Evolutionary conservation across 1,140 invertebrate species (phyloP), one percentile per base, ranked within the genome.

Genomic region (Nylanderia fulva): DNA sequence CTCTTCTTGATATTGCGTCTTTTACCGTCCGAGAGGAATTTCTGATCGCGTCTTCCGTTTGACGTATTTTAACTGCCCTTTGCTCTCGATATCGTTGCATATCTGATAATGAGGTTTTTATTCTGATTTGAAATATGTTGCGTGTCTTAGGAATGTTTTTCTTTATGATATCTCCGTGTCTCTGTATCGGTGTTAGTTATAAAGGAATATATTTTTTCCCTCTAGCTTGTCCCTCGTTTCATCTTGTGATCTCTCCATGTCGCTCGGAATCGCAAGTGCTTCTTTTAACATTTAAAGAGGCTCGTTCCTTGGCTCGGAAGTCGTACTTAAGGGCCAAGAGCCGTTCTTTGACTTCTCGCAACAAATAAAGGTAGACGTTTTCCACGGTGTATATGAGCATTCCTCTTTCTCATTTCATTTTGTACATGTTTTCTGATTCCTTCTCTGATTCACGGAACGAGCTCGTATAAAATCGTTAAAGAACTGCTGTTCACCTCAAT

Each of bases 71-170:
- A 48, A 74, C 1, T 15, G 33, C 0, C 13, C n/a, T 39, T 33
- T 56, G 2, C n/a, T 21, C 21, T 42, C 29, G 15, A 75, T 42
- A n/a, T n/a, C n/a, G n/a, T n/a, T 24, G 29, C 29, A 18, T 64
- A 29, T n/a, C n/a, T n/a, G n/a, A n/a, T n/a, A n/a, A n/a, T n/a
- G 11, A 64, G 2, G 21, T 64, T 64, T 42, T 77, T 77, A 77
- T 66, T 64, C 45, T 4, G 33, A 74, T 56, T 60, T 18, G 24
- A 4, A 15, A 63, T 60, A 45, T 18, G 6, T 21, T 11, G 27
- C 27, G 27, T 21, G 9, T 68, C 5, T 18, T 48, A 18, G 15
- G 18, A 18, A 48, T 48, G 1, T 42, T 56, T n/a, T 56, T 21
- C 8, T 42, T 39, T n/a, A 8, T 27, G 15, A 27, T 18, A 15